phyloP scores from a whole-genome alignment of 2,113 vertebrate genomes.

The Tupaia tana region DNA sequence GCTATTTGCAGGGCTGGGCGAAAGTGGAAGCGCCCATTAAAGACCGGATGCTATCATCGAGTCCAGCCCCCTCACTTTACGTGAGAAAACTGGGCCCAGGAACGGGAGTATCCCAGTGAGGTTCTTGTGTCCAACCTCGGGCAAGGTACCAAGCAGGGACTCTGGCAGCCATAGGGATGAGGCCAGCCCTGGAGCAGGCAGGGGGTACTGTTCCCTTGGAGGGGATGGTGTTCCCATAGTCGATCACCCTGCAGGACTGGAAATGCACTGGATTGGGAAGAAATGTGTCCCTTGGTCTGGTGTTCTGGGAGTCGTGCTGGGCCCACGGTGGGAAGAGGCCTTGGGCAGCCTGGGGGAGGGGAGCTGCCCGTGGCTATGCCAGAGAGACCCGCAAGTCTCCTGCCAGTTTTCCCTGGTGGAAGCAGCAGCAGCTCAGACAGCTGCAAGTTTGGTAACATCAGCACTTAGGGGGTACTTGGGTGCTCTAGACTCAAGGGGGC shows the following conservation, averaged over 20 bases:
- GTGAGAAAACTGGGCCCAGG: no score
- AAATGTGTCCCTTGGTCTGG: neutral
- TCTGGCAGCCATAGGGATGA: neutral
- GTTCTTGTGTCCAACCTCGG: neutral
- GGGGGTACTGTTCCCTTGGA: neutral
- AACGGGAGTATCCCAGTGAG: neutral
- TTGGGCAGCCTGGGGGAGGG: fast-evolving
- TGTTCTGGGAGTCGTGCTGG: neutral
- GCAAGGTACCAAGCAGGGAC: neutral
- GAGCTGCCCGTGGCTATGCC: neutral
- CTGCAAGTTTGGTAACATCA: neutral
- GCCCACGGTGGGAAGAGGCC: neutral
- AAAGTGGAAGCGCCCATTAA: conserved; percentile 41
- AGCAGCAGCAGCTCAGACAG: neutral
- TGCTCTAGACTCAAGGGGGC: no score
- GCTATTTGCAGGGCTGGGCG: conserved; percentile 1
- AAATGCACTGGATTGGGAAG: neutral
- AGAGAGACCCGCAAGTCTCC: no score
- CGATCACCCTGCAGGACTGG: neutral
- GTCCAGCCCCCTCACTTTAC: neutral
- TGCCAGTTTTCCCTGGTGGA: neutral
- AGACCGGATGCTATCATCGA: conserved; percentile 28
- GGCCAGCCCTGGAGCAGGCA: neutral
- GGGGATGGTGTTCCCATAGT: neutral
- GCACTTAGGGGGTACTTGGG: neutral